Base-by-base conservation (phyloP, 1,140 invertebrate genomes). In the Zophobas atratus region DNA sequence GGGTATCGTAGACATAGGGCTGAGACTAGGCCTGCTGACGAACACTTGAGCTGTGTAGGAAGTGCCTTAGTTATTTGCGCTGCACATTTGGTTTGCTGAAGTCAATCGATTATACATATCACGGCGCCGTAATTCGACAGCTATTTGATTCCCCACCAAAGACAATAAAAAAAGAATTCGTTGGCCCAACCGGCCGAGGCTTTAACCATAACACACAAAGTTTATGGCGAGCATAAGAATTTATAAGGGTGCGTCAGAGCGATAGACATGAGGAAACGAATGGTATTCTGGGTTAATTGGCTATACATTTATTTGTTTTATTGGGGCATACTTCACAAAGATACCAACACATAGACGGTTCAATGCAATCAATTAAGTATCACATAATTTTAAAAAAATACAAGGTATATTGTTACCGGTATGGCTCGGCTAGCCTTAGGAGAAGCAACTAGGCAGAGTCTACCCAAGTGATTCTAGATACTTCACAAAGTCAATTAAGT, bases 21-120 rank as follows among this genome's bases (percentile, higher is more conserved):
- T 90, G 35, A 90, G 87, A 80, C 88, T 90, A 60, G 89, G 88
- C 41, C 83, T 91, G 55, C 82, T 91, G 43, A 88, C 88, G 32
- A 87, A 88, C 74, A 88, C 87, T 76, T 88, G 85, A 84, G 60
- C 60, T 67, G 60, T 67, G 60, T 67, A 67, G 60, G 60, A 60
- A 67, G 60, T 67, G 60, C 60, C 60, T 67, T 67, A 67, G 60
- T 67, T 43, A 2, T 41, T 41, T 20, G 60, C 20, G 60, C 20
- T 60, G 60, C 60, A 67, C 60, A 8, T 67, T 67, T 67, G 60
- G 39, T 67, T 67, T 67, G 60, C 38, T 51, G 49, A 51, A 6
- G 49, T 51, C 49, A 51, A 51, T 51, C 49, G 49, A 51, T 51
- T 33, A 67, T 67, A 67, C 60, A 67, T 67, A 67, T 67, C 60